Percentiles rank a stretch among this genome's conserved stretches.
Evolutionary conservation across 2,888 invertebrate genomes (phyloP).

Genomic region (Diplolepis rosae): DNA sequence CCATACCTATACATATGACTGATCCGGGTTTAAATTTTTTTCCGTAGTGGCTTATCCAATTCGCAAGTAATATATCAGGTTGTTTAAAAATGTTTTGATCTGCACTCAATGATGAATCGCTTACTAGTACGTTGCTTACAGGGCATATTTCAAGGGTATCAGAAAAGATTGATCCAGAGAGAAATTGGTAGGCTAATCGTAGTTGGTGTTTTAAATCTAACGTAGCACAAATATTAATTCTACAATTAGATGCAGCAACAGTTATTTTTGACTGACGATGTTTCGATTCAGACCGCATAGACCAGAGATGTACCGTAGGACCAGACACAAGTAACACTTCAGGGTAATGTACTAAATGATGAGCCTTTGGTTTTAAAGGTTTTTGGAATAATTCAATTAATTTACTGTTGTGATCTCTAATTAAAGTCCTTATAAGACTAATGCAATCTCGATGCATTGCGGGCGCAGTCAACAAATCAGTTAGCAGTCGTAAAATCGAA

Average conservation of each 20-base stretch:
- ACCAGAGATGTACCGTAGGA: conserved; percentile 37
- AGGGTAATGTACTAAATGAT: conserved; percentile 32
- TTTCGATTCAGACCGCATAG: conserved; percentile 39
- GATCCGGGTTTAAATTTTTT: conserved; percentile 23
- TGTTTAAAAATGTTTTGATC: conserved; percentile 1
- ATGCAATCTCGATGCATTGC: conserved; percentile 29
- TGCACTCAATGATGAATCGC: conserved; percentile 5
- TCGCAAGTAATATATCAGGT: not conserved
- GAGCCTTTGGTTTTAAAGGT: conserved; percentile 36
- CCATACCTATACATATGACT: conserved; percentile 15
- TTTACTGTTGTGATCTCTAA: conserved; percentile 38
- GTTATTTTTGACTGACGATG: conserved; percentile 32
- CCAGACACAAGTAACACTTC: conserved; percentile 31
- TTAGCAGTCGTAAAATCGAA: conserved; percentile 36
- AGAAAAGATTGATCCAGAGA: conserved; percentile 6
- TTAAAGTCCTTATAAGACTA: conserved; percentile 32
- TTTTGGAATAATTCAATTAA: conserved; percentile 31
- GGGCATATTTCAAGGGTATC: conserved; percentile 16
- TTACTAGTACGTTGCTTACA: not conserved
- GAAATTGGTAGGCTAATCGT: conserved; percentile 9
- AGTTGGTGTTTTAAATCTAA: conserved; percentile 25
- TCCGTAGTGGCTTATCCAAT: conserved; percentile 23
- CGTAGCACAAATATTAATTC: conserved; percentile 31
- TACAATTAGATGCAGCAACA: conserved; percentile 9
- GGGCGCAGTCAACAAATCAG: conserved; percentile 33